Percentiles rank a stretch among this genome's conserved stretches.
phyloP scores from a whole-genome alignment of 2,113 vertebrate genomes.

The Muscicapa adusta region DNA sequence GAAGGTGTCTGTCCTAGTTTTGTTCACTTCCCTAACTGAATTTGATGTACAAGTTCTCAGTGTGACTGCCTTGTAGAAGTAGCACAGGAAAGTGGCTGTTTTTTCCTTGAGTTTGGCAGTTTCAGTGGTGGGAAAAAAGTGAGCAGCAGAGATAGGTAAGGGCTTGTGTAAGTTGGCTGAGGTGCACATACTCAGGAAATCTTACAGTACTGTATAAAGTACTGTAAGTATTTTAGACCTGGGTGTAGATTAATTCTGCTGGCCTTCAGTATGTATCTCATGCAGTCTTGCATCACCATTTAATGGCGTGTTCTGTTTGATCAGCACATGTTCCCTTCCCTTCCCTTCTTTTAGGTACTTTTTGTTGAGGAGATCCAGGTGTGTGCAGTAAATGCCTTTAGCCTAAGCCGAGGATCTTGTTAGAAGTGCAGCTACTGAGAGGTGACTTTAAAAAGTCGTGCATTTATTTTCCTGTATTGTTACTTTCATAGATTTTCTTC shows the following conservation, averaged over 20 bases:
- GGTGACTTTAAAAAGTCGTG: not conserved
- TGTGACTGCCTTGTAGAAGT: not conserved
- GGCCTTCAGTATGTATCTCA: accelerated
- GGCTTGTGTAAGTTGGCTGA: not conserved
- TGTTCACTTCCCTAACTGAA: not conserved
- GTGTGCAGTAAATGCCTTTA: not conserved
- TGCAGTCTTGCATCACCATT: not conserved
- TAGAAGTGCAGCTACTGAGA: not conserved
- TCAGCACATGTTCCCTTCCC: not conserved
- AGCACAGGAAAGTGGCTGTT: not conserved
- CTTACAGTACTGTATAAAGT: not conserved
- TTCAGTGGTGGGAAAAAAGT: not conserved
- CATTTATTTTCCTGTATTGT: not conserved
- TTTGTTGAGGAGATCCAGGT: not conserved
- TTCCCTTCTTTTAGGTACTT: not conserved
- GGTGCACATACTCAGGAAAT: not conserved
- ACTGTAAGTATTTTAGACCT: not conserved
- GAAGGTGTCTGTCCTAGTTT: not conserved
- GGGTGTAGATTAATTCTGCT: not conserved
- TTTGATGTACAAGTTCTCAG: not conserved
- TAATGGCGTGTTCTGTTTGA: not conserved
- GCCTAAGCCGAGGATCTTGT: not conserved
- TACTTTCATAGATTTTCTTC: not conserved
- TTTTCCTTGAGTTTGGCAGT: not conserved
- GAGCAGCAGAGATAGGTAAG: not conserved